Evolutionary conservation across 2,113 vertebrate species (phyloP).

Genomic region (Ranitomeya variabilis): DNA sequence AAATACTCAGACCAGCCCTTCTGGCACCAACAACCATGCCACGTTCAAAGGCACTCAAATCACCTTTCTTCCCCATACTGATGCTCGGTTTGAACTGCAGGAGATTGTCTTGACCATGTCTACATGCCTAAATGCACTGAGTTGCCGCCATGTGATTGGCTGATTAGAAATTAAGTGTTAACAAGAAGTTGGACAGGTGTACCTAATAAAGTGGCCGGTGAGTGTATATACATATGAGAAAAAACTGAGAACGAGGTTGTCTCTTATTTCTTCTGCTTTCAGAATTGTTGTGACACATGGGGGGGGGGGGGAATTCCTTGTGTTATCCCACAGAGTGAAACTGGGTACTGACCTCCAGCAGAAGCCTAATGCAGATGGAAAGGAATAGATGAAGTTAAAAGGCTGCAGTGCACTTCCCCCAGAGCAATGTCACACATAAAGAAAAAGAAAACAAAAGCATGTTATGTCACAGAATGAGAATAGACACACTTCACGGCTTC

Average conservation of each 20-base stretch:
- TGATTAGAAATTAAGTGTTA: too few relatives aligned
- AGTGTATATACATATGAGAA: too few relatives aligned
- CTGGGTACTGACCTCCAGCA: neutral
- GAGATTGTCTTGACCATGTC: too few relatives aligned
- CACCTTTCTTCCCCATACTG: too few relatives aligned
- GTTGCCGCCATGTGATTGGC: too few relatives aligned
- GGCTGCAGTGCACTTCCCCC: neutral
- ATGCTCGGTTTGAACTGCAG: too few relatives aligned
- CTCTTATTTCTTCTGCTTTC: neutral
- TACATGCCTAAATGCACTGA: too few relatives aligned
- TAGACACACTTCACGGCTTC: slow-evolving; percentile 23
- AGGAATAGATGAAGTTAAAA: slow-evolving; percentile 18
- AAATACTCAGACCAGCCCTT: too few relatives aligned
- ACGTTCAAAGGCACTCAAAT: too few relatives aligned
- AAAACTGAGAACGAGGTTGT: neutral
- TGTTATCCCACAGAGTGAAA: neutral
- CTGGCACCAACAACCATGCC: too few relatives aligned
- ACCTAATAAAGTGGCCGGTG: too few relatives aligned
- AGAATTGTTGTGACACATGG: neutral
- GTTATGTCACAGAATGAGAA: slow-evolving; percentile 22
- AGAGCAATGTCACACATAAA: neutral
- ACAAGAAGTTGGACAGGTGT: too few relatives aligned
- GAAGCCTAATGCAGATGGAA: neutral
- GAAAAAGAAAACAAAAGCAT: slow-evolving; percentile 25
- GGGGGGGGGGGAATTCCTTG: neutral